Conservation (phyloP, 2,888 invertebrate species). For the Scaptomyza parva region DNA sequence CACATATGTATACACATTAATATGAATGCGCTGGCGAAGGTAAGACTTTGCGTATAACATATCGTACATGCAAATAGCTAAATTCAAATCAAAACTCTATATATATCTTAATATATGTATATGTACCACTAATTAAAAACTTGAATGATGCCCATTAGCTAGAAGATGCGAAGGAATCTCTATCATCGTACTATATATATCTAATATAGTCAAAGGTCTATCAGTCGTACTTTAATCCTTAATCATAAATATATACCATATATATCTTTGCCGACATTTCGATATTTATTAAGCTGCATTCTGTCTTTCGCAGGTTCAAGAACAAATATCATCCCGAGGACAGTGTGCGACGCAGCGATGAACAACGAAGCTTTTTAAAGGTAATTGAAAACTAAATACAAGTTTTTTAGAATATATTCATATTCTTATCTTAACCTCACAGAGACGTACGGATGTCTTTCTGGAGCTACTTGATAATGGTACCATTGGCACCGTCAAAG, state of each 20-base stretch:
- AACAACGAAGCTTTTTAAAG: slow-evolving; percentile 92
- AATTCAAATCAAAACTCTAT: slow-evolving; percentile 11
- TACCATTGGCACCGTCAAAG: slow-evolving; percentile 90
- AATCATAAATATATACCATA: background rate
- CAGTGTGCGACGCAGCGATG: slow-evolving; percentile 94
- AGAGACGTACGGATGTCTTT: slow-evolving; percentile 96
- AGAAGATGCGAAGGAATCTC: slow-evolving; percentile 26
- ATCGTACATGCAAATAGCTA: slow-evolving; percentile 49
- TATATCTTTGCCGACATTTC: background rate
- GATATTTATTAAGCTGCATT: background rate
- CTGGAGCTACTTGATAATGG: slow-evolving; percentile 91
- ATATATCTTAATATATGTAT: slow-evolving; percentile 1
- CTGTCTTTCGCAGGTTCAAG: slow-evolving; percentile 93
- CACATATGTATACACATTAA: slow-evolving; percentile 65
- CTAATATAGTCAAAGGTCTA: slow-evolving; percentile 1
- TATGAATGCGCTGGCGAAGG: slow-evolving; percentile 77
- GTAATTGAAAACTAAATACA: slow-evolving; percentile 85
- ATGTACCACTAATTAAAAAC: slow-evolving; percentile 21
- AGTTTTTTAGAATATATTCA: background rate
- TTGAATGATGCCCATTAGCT: slow-evolving; percentile 35
- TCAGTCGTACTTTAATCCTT: slow-evolving; percentile 5
- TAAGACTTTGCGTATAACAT: slow-evolving; percentile 83
- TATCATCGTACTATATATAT: slow-evolving; percentile 6
- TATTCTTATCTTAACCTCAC: slow-evolving; percentile 64
- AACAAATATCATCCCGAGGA: slow-evolving; percentile 99